These are phyloP conservation scores for Sebastes minor DNA, from an alignment of 2,797 vertebrate genomes.

Conservation along the genomic window DNA sequence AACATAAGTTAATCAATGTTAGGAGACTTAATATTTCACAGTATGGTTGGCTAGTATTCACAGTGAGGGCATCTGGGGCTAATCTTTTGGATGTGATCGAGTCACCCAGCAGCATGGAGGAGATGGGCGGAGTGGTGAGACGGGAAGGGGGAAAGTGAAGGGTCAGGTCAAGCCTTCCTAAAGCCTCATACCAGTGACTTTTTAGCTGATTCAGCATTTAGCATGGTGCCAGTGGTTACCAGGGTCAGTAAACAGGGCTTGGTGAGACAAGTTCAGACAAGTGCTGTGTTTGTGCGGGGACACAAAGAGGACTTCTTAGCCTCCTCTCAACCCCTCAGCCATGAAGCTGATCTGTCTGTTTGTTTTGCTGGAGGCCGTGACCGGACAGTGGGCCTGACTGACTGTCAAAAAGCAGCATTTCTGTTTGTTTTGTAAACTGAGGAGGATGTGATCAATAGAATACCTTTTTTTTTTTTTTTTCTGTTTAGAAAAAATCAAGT, in stretches of 20 bases:
- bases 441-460: not conserved
- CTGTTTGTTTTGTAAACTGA: not conserved
- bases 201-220: slow-evolving; percentile 52
- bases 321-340: slow-evolving; percentile 23
- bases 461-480: not conserved
- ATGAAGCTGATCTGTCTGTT: slow-evolving; percentile 39
- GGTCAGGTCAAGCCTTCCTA: slow-evolving; percentile 19
- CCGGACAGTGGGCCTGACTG: slow-evolving; percentile 6
- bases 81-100: not conserved
- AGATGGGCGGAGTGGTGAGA: not conserved
- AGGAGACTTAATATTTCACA: slow-evolving; percentile 11
- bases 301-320: slow-evolving; percentile 70
- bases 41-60: slow-evolving; percentile 9
- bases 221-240: slow-evolving; percentile 43
- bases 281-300: slow-evolving; percentile 62
- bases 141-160: not conserved
- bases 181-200: slow-evolving; percentile 19
- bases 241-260: slow-evolving; percentile 55
- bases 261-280: slow-evolving; percentile 60
- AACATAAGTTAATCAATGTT: slow-evolving; percentile 31
- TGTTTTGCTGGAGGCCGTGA: slow-evolving; percentile 45
- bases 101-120: not conserved
- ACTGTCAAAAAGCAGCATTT: not conserved
- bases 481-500: not conserved
- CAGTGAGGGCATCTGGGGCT: not conserved